Evolutionary conservation across 2,113 vertebrate genomes (phyloP).

Genomic region (Felis chaus): DNA sequence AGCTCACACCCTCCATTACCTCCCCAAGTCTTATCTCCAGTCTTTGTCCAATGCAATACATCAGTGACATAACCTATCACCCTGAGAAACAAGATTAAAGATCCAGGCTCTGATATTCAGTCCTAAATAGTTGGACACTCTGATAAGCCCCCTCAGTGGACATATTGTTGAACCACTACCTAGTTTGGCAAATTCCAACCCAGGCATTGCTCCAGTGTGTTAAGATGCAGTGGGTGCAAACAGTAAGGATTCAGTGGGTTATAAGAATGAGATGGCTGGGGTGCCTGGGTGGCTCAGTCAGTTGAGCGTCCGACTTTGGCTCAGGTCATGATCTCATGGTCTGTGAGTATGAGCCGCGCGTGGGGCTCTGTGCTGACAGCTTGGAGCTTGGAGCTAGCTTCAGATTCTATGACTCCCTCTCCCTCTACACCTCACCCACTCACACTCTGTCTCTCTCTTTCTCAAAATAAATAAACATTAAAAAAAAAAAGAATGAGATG

Average conservation of each 20-base stretch:
- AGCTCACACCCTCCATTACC: background rate
- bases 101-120: background rate
- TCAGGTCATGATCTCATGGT: no score
- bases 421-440: no score
- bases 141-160: background rate
- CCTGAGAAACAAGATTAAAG: background rate
- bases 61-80: background rate
- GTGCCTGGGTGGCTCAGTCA: no score
- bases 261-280: background rate
- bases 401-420: no score
- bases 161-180: background rate
- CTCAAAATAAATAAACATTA: no score
- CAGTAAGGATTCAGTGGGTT: background rate
- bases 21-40: background rate
- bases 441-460: no score
- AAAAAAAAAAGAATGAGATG: background rate
- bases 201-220: background rate
- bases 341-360: no score
- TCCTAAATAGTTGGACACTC: background rate
- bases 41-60: background rate
- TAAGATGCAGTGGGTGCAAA: background rate
- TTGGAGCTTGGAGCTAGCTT: no score
- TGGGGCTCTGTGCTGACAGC: no score
- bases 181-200: background rate
- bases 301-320: no score